Evolutionary conservation across 1,140 invertebrate genomes (phyloP).

Genomic region (Ceratosolen fusciceps): DNA sequence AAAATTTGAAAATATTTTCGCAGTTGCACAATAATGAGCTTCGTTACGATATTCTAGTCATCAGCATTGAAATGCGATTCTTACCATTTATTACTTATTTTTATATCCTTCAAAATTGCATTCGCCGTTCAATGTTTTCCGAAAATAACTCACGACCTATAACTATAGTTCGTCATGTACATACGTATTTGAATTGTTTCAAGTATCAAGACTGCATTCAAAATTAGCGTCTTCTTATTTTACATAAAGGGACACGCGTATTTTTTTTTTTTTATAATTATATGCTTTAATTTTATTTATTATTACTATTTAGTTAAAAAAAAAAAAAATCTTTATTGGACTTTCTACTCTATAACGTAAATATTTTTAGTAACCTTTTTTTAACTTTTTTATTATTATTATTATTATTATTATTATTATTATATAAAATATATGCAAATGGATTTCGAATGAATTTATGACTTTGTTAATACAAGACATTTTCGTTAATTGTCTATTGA

Average conservation of each 20-base stretch:
- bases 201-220: background rate
- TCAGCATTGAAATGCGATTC: background rate
- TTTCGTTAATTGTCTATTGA: constrained; percentile 35
- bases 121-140: background rate
- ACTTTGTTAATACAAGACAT: constrained; percentile 40
- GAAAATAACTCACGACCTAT: background rate
- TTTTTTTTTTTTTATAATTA: too few relatives aligned
- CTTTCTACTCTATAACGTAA: too few relatives aligned
- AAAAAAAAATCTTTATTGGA: background rate
- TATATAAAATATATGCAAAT: background rate
- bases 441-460: constrained; percentile 44
- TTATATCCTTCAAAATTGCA: background rate
- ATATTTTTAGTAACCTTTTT: background rate
- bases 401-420: background rate
- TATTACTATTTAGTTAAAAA: too few relatives aligned
- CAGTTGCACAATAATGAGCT: background rate
- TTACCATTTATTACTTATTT: background rate
- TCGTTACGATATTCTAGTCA: background rate
- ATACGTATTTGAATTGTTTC: background rate
- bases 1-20: background rate
- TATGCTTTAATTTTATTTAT: background rate
- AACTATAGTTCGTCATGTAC: background rate
- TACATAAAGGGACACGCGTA: too few relatives aligned
- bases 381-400: background rate
- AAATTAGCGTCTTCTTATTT: background rate